These are phyloP conservation scores for Metaphire vulgaris DNA, from an alignment of 1,140 invertebrate genomes.

Conservation along the genomic window DNA sequence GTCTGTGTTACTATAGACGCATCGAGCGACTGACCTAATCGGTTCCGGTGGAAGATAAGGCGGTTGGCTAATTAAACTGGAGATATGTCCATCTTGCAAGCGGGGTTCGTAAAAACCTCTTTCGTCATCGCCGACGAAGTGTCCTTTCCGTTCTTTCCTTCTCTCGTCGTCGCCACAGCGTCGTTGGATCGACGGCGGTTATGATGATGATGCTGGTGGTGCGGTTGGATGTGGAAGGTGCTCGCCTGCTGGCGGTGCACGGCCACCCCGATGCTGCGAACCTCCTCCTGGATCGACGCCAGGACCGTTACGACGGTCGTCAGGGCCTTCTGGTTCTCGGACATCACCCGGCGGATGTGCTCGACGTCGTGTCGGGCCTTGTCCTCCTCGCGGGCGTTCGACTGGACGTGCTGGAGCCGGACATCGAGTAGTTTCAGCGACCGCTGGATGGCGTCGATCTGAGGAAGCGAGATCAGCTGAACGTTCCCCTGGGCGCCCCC, in stretches of 20 bases:
- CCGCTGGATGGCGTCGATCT: conserved; percentile 50
- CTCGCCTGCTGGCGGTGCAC: conserved; percentile 11
- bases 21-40: too few relatives aligned
- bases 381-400: conserved; percentile 45
- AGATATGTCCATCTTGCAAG: neutral
- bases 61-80: too few relatives aligned
- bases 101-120: neutral
- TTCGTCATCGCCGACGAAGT: too few relatives aligned
- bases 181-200: neutral
- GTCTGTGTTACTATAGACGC: too few relatives aligned
- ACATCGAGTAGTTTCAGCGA: conserved; percentile 50
- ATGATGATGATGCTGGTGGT: too few relatives aligned
- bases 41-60: too few relatives aligned
- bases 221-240: neutral
- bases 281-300: conserved; percentile 43
- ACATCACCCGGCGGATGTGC: conserved; percentile 47
- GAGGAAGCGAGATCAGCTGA: conserved; percentile 48
- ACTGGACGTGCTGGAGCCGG: conserved; percentile 49
- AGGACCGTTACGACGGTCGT: conserved; percentile 49
- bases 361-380: conserved; percentile 49
- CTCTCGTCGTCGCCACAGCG: neutral
- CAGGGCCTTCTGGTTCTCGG: conserved; percentile 51
- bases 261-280: conserved; percentile 14
- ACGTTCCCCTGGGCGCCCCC: too few relatives aligned
- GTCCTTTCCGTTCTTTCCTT: neutral